Evolutionary conservation across 1,140 invertebrate species (phyloP), one percentile per base, ranked within the genome.

Genomic region (Pinna nobilis): DNA sequence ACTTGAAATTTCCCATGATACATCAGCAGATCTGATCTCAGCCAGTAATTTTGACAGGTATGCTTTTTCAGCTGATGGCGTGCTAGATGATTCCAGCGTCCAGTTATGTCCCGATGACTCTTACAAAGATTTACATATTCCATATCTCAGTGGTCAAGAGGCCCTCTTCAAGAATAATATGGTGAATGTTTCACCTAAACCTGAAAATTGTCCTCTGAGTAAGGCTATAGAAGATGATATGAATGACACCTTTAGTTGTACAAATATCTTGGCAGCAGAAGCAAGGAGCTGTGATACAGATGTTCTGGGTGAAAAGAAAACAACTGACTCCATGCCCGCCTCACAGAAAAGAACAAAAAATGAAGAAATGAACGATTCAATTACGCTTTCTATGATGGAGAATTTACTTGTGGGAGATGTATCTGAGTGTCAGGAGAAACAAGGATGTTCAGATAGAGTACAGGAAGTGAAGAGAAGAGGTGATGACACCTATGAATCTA

Each of bases 21-120:
- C 68, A n/a, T 80, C 76, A 13, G 53, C 7, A 18, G 77, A 76
- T 33, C 57, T 86, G 9, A 72, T 84, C 28, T 76, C 82, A 50
- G 81, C 85, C 20, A 86, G 85, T 60, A 82, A 84, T 63, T 85
- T 82, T 79, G 84, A 86, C n/a, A 73, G 79, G 35, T 53, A 76
- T 55, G 57, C 59, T 6, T 69, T 78, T 37, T 25, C 57, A 37
- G 77, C 77, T 39, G 77, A 81, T 39, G 73, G 57, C 11, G 30
- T 79, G 23, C 67, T 77, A 33, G 59, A 71, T 32, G 74, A 76
- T 23, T 70, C 74, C 1, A 55, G 53, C 20, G 20, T 30, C 6
- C 28, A 57, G 5, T 50, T 37, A 59, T 50, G 33, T 69, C 25
- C 39, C 20, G 28, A 80, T n/a, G 32, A 67, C 13, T 83, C 82